Conservation (phyloP, 2,797 vertebrate genomes). For the Thalassophryne amazonica region DNA sequence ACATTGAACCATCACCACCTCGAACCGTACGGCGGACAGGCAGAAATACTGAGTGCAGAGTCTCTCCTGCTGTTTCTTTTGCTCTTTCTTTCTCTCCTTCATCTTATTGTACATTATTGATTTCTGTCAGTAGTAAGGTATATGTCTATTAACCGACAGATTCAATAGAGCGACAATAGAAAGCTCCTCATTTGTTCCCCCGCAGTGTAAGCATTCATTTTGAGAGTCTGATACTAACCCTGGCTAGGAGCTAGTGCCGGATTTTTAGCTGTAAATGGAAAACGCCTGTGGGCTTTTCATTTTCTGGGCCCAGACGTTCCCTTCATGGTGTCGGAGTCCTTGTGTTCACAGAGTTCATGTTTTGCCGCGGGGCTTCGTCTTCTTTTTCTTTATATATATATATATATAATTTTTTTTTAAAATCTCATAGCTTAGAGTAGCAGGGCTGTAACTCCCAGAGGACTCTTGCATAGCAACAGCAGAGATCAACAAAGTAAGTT, state of each 20-base stretch:
- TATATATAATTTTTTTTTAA: conserved; percentile 75
- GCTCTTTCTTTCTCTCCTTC: conserved; percentile 16
- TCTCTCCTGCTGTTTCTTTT: conserved; percentile 17
- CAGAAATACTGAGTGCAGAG: conserved; percentile 40
- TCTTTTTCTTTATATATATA: conserved; percentile 81
- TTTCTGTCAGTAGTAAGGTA: conserved; percentile 69
- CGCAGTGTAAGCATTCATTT: conserved; percentile 92
- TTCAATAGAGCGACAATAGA: conserved; percentile 77
- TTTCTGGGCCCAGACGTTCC: conserved; percentile 99
- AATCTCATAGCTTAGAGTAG: conserved; percentile 99
- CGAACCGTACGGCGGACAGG: conserved; percentile 52
- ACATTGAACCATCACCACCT: conserved; percentile 65
- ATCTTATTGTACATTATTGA: conserved; percentile 69
- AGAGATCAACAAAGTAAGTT: conserved; percentile 99
- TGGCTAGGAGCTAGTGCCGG: conserved; percentile 97
- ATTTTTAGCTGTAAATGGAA: conserved; percentile 99
- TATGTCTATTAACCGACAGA: conserved; percentile 74
- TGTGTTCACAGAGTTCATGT: conserved; percentile 99
- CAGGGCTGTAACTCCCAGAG: conserved; percentile 96
- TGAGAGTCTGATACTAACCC: conserved; percentile 99
- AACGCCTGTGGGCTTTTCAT: conserved; percentile 98
- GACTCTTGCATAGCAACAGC: conserved; percentile 97
- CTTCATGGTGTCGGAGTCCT: conserved; percentile 99
- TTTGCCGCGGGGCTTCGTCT: conserved; percentile 92
- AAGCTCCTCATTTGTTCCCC: conserved; percentile 75